Base-by-base conservation (phyloP, 2,797 vertebrate genomes). In the Avahi laniger region DNA sequence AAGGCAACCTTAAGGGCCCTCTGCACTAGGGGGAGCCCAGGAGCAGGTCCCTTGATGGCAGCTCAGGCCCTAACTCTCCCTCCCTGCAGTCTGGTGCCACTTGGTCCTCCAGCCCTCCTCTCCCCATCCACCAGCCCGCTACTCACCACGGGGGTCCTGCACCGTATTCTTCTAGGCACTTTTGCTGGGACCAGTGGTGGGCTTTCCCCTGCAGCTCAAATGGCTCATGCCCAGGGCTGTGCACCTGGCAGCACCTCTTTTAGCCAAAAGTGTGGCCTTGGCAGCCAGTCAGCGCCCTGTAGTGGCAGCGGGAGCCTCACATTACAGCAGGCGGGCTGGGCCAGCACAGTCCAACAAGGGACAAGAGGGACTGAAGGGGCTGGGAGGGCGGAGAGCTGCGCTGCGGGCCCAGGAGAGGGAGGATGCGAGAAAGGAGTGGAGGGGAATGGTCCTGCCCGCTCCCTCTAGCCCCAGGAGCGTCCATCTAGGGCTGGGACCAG, bases 181-280 rank as follows among this genome's bases (percentile, higher is more conserved):
- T 87, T 93, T 76, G 65, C 81, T 91, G 89, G 96, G 89, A 46
- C 89, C 85, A 63, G 86, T 48, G 91, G 93, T 72, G 80, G 93
- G 46, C 70, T 90, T 91, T 65, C 11, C 75, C 61, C 59, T 3
- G 70, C 50, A 95, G 95, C 75, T 96, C 92, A 78, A n/a, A 82
- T 79, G 69, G 84, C 88, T 92, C 94, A 85, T 96, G 94, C 96
- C 94, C 92, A 38, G 90, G 88, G 65, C 85, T 91, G 72, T 96
- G 96, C 97, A 97, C 97, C 97, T 97, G 97, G 94, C 78, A 82
- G 90, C 2, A 2, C 81, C 87, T 96, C 91, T 96, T 88, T 96
- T 80, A 93, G 94, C 93, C 94, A 61, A 78, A 93, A 97, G 91
- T 84, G 83, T 83, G 96, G 96, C 83, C 92, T 92, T 87, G 93